Conservation (phyloP, 2,888 invertebrate genomes). For the Hetaerina titia region DNA sequence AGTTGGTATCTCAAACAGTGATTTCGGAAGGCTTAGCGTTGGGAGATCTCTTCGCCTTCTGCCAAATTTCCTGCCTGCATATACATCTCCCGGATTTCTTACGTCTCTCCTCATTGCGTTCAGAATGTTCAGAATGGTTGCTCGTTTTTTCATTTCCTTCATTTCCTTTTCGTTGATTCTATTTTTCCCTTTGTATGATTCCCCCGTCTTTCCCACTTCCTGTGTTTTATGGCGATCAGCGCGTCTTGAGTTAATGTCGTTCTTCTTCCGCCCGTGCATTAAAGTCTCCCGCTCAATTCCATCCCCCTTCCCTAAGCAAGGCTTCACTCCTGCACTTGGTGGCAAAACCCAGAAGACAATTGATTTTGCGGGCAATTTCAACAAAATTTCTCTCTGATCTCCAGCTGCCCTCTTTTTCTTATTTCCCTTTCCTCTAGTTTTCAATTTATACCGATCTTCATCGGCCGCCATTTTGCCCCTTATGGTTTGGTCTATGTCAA, state of each 20-base stretch:
- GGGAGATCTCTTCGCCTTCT: background rate
- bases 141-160: too few relatives aligned
- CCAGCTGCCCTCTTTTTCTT: background rate
- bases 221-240: background rate
- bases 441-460: background rate
- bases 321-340: background rate
- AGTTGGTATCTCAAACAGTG: background rate
- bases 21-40: background rate
- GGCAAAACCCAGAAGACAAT: slow-evolving; percentile 39
- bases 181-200: background rate
- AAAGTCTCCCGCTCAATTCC: background rate
- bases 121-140: too few relatives aligned
- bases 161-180: background rate
- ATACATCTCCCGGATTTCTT: background rate
- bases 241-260: background rate
- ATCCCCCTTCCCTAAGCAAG: background rate
- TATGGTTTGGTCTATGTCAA: too few relatives aligned
- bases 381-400: background rate
- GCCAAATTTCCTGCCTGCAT: background rate
- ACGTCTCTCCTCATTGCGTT: background rate
- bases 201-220: background rate
- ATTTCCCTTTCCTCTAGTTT: background rate
- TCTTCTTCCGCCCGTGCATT: background rate
- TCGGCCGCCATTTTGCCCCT: background rate
- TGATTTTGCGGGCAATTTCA: background rate